Evolutionary conservation across 2,888 invertebrate species (phyloP).

Genomic region (Philereme transversata): DNA sequence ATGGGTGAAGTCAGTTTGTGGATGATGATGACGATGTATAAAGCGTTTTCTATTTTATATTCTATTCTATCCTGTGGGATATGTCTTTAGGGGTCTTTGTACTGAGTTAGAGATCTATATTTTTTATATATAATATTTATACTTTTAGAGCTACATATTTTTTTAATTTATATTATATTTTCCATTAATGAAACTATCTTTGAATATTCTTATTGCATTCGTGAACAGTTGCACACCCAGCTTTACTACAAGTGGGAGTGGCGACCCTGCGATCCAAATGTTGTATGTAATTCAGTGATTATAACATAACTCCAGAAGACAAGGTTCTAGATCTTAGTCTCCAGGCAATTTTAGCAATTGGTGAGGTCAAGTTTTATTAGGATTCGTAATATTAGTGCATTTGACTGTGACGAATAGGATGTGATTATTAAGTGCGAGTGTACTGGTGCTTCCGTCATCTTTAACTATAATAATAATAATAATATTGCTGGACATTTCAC

Average conservation of each 20-base stretch:
- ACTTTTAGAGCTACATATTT: too few species aligned
- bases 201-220: background rate
- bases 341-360: constrained; percentile 65
- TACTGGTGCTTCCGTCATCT: constrained; percentile 25
- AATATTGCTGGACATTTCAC: too few species aligned
- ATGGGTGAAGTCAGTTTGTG: too few species aligned
- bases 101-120: too few species aligned
- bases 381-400: constrained; percentile 46
- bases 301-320: constrained; percentile 44
- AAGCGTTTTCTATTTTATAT: too few species aligned
- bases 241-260: constrained; percentile 55
- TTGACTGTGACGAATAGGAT: constrained; percentile 29
- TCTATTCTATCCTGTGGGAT: too few species aligned
- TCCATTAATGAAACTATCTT: background rate
- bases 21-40: too few species aligned
- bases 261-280: constrained; percentile 62
- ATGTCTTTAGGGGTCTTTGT: too few species aligned
- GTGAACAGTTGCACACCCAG: constrained; percentile 33
- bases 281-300: constrained; percentile 58
- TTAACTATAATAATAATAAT: too few species aligned
- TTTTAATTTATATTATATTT: background rate
- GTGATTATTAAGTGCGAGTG: constrained; percentile 28
- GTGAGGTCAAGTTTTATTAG: constrained; percentile 66
- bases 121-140: too few species aligned
- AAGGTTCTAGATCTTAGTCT: constrained; percentile 55